Percentiles rank a stretch among this genome's conserved stretches.
These are phyloP conservation scores for Parazoanthus swiftii DNA, from an alignment of 92 coral and sea anemone species.

Conservation along the genomic window DNA sequence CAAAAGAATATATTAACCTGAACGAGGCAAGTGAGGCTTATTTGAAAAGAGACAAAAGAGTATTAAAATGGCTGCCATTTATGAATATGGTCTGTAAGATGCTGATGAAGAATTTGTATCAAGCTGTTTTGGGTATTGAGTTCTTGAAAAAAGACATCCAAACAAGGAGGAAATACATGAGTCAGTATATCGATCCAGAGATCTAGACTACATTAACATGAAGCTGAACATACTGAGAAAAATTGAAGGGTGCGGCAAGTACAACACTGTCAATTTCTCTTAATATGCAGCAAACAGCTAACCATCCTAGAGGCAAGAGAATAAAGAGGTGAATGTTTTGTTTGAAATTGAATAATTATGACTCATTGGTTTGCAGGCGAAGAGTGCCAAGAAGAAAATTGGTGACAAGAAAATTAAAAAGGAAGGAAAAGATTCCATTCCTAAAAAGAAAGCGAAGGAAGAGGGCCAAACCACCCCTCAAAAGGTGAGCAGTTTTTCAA, in stretches of 20 bases:
- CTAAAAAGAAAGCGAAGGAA: slow-evolving; percentile 69
- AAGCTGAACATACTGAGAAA: neutral
- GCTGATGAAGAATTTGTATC: slow-evolving; percentile 45
- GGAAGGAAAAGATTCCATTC: slow-evolving; percentile 53
- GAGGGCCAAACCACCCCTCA: slow-evolving; percentile 32
- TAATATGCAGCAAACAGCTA: neutral
- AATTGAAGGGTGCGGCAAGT: neutral
- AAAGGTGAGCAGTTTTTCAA: neutral
- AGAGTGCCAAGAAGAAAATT: slow-evolving; percentile 77
- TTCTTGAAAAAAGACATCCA: too few species aligned
- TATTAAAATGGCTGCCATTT: too few species aligned
- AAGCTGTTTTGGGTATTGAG: too few species aligned
- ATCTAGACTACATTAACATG: too few species aligned
- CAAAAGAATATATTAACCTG: too few species aligned
- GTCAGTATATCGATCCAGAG: too few species aligned
- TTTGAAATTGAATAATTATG: neutral
- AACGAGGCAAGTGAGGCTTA: too few species aligned
- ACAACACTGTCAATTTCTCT: neutral
- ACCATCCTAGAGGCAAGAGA: neutral
- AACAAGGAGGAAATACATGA: too few species aligned
- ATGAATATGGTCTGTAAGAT: too few species aligned
- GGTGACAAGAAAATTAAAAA: slow-evolving; percentile 62
- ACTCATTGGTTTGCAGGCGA: slow-evolving; percentile 61
- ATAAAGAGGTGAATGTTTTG: neutral
- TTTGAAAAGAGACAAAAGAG: too few species aligned